A percentile compares a stretch with the other conserved stretches of the same genome.
Evolutionary conservation across 2,113 vertebrate genomes (phyloP).

Genomic region (pig (Sus scrofa)): DNA sequence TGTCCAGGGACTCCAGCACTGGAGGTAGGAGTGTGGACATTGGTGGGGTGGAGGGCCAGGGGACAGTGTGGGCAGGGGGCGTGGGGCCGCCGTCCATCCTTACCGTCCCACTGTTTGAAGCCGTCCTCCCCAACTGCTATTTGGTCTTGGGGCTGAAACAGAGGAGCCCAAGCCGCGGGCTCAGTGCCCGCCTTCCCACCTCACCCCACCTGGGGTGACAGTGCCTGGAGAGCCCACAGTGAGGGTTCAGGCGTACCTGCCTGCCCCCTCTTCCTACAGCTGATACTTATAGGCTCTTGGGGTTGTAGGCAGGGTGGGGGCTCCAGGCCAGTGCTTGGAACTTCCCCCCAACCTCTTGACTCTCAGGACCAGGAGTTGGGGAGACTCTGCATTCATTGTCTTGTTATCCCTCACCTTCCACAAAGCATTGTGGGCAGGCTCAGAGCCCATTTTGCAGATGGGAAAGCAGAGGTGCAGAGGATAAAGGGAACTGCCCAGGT

Average conservation of each 20-base stretch:
- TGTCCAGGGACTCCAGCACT: conserved; percentile 93
- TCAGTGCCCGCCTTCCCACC: conserved; percentile 52
- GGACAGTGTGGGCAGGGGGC: background rate
- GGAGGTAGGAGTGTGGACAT: background rate
- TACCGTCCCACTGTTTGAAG: conserved; percentile 99
- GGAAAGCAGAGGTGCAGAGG: background rate
- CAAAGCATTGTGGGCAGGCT: background rate
- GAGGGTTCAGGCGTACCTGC: background rate
- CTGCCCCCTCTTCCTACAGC: background rate
- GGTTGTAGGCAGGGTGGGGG: background rate
- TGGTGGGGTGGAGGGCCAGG: fast-evolving
- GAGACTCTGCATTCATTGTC: too few species aligned
- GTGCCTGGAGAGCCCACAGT: background rate
- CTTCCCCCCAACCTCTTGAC: background rate
- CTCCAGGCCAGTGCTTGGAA: background rate
- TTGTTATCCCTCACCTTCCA: background rate
- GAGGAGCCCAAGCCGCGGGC: conserved; percentile 89
- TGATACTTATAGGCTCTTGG: background rate
- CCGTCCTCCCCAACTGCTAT: conserved; percentile 98
- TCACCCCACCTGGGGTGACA: background rate
- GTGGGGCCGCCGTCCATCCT: conserved; percentile 82
- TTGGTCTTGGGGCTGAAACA: conserved; percentile 99
- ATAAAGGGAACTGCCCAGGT: background rate
- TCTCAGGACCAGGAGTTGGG: background rate
- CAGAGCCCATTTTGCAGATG: background rate